These are phyloP conservation scores for Amyelois transitella DNA, from an alignment of 1,140 invertebrate species.

Conservation along the genomic window DNA sequence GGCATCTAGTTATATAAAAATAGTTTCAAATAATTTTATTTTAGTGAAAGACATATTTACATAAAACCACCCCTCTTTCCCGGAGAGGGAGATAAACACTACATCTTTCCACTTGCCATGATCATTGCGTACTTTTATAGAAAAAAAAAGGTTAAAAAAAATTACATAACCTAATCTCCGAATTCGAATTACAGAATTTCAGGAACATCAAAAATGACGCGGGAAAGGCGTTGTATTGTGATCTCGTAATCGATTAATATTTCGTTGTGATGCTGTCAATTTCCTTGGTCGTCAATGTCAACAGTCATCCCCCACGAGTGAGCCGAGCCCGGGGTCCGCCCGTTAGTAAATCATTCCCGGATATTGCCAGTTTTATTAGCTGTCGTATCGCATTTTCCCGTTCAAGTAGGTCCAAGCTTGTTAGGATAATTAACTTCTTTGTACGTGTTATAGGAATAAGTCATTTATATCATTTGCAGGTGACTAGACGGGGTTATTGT, in stretches of 20 bases:
- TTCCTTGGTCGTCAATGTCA: constrained; percentile 25
- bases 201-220: neutral
- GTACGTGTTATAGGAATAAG: constrained; percentile 4
- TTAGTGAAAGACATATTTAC: no score
- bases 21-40: no score
- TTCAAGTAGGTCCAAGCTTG: constrained; percentile 7
- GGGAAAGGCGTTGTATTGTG: neutral
- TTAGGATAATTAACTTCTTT: constrained; percentile 22
- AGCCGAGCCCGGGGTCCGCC: constrained; percentile 39
- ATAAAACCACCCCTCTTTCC: no score
- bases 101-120: no score
- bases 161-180: no score
- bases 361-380: constrained; percentile 39
- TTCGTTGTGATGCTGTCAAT: neutral
- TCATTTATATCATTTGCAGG: neutral
- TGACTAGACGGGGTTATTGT: neutral
- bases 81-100: no score
- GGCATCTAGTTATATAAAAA: no score
- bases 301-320: constrained; percentile 30
- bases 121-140: no score
- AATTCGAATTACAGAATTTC: no score
- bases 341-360: constrained; percentile 28
- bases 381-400: constrained; percentile 22
- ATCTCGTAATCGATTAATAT: neutral
- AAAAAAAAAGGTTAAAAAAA: no score